phyloP scores from a whole-genome alignment of 92 coral and sea anemone genomes.

The Metridium senile region DNA sequence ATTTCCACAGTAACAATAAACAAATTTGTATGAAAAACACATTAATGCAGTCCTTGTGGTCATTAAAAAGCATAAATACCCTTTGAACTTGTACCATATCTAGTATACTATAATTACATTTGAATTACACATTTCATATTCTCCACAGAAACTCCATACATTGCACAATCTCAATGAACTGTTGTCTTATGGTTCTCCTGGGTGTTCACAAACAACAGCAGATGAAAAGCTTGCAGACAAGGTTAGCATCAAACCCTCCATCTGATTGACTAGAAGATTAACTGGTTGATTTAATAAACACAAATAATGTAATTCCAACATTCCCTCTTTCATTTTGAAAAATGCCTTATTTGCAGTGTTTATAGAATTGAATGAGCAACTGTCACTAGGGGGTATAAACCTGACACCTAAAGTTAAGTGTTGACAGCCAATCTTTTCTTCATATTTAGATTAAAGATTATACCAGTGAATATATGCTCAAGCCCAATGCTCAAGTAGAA shows the following conservation, averaged over 20 bases:
- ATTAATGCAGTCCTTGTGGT: too few relatives aligned
- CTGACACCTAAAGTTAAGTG: neutral
- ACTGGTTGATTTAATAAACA: neutral
- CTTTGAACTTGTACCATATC: too few relatives aligned
- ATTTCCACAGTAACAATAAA: too few relatives aligned
- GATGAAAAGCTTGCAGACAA: constrained; percentile 75
- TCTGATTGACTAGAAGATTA: neutral
- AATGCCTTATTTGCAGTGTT: too few relatives aligned
- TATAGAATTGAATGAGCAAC: neutral
- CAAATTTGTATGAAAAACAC: too few relatives aligned
- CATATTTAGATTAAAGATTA: constrained; percentile 82
- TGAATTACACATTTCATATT: too few relatives aligned
- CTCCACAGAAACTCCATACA: constrained; percentile 85
- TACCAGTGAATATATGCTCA: constrained; percentile 61
- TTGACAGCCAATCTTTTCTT: neutral
- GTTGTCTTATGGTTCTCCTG: constrained; percentile 52
- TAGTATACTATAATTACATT: too few relatives aligned
- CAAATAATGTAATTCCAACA: neutral
- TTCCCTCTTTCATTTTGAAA: too few relatives aligned
- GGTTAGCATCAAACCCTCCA: constrained; percentile 30
- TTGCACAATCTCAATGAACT: constrained; percentile 73
- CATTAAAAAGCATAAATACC: too few relatives aligned
- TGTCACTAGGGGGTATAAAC: neutral
- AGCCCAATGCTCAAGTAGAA: constrained; percentile 64
- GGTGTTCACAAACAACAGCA: constrained; percentile 70